Percentiles rank a stretch among this genome's conserved stretches.
Conservation (phyloP, 1,140 invertebrate genomes). For the Elysia chlorotica region DNA sequence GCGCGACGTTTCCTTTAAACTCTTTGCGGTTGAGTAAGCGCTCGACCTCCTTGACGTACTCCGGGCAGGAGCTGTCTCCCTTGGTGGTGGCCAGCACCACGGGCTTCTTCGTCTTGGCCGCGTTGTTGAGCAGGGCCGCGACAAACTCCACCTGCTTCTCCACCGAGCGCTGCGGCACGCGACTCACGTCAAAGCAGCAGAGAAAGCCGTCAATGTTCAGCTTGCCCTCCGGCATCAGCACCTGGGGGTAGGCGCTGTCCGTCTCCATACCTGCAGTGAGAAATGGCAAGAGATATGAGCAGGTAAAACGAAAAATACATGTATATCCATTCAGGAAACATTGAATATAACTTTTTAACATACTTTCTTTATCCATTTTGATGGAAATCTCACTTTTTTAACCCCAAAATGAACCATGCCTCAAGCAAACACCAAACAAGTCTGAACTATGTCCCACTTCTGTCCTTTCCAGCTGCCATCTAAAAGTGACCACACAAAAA, state of each 20-base stretch:
- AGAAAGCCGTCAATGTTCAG: slow-evolving; percentile 94
- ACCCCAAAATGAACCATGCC: no score
- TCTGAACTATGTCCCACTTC: no score
- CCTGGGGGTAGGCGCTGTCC: slow-evolving; percentile 95
- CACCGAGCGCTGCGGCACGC: slow-evolving; percentile 77
- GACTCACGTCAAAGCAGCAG: slow-evolving; percentile 94
- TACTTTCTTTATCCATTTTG: no score
- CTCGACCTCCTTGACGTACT: slow-evolving; percentile 87
- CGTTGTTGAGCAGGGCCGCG: slow-evolving; percentile 48
- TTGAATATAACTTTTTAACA: no score
- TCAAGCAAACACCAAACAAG: no score
- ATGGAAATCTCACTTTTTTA: no score
- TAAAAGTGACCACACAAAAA: no score
- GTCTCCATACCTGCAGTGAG: slow-evolving; percentile 64
- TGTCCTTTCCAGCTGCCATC: no score
- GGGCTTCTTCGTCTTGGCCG: slow-evolving; percentile 80
- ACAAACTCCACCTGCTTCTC: slow-evolving; percentile 68
- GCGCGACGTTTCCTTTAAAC: slow-evolving; percentile 83
- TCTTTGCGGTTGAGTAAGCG: slow-evolving; percentile 87
- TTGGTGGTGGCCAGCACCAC: slow-evolving; percentile 95
- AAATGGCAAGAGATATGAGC: no score
- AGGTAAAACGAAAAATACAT: no score
- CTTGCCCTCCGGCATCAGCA: slow-evolving; percentile 90
- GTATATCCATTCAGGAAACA: no score
- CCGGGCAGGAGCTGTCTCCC: slow-evolving; percentile 90